A percentile compares a stretch with the other conserved stretches of the same genome.
Evolutionary conservation across 1,140 invertebrate species (phyloP).

Genomic region (Camponotus vicinus): DNA sequence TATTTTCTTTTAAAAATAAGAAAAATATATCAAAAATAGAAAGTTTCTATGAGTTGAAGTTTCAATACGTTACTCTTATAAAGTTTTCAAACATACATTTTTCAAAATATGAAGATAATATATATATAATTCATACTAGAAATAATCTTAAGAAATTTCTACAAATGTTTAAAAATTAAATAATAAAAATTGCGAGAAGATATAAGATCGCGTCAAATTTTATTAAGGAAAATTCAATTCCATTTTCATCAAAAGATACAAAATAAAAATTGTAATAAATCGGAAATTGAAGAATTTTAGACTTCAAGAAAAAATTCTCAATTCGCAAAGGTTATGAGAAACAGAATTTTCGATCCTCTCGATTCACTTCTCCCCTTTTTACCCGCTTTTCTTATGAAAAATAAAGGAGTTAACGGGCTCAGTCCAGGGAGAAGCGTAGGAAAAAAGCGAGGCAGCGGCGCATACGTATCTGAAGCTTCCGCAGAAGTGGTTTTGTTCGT

Average conservation of each 20-base stretch:
- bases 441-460: constrained; percentile 40
- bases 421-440: neutral
- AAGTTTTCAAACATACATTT: neutral
- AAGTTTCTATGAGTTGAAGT: neutral
- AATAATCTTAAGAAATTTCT: neutral
- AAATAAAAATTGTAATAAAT: neutral
- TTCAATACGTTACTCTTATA: neutral
- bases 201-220: neutral
- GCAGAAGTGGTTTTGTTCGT: constrained; percentile 47
- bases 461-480: constrained; percentile 41
- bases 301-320: constrained; percentile 35
- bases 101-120: neutral
- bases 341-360: constrained; percentile 26
- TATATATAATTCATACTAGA: neutral
- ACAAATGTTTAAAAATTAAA: neutral
- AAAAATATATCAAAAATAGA: neutral
- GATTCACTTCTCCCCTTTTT: neutral
- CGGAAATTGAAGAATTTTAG: constrained; percentile 13
- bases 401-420: neutral
- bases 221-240: neutral
- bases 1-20: neutral
- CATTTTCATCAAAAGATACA: neutral
- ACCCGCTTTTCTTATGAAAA: neutral
- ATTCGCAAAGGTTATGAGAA: constrained; percentile 30
- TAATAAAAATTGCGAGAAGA: neutral